These are phyloP conservation scores for Halcyon senegalensis DNA, from an alignment of 2,113 vertebrate genomes.

Conservation along the genomic window DNA sequence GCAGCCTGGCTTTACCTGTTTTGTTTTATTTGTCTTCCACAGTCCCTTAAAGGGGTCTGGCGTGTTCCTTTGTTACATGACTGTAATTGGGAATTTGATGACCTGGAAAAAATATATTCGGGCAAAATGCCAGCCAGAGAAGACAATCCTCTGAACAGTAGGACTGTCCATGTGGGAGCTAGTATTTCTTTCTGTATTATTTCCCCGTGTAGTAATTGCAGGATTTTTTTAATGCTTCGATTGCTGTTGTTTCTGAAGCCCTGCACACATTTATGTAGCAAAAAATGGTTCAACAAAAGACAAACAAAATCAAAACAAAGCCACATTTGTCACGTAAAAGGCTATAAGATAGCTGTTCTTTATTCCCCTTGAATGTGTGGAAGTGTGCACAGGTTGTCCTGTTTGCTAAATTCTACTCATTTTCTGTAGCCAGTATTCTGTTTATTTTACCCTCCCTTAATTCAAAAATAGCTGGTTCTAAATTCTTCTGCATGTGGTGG, in stretches of 20 bases:
- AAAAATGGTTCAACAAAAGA: background rate
- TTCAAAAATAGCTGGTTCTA: background rate
- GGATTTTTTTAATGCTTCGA: background rate
- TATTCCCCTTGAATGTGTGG: background rate
- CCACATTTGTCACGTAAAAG: background rate
- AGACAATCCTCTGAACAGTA: conserved; percentile 13
- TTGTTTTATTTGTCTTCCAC: background rate
- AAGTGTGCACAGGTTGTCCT: background rate
- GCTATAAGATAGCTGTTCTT: background rate
- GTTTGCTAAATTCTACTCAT: background rate
- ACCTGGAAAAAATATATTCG: conserved; percentile 46
- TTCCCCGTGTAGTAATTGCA: background rate
- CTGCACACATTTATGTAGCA: background rate
- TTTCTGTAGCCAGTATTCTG: background rate
- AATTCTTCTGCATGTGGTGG: background rate
- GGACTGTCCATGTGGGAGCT: background rate
- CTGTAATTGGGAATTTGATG: conserved; percentile 32
- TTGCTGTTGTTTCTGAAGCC: background rate
- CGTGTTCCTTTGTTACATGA: background rate
- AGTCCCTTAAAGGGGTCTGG: background rate
- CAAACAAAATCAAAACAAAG: background rate
- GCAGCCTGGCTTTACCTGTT: background rate
- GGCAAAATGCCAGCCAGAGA: conserved; percentile 47
- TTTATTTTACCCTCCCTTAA: background rate
- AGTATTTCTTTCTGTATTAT: conserved; percentile 1